Evolutionary conservation across 2,888 invertebrate genomes (phyloP), one percentile per base, ranked within the genome.

Genomic region (Byasa hedistus): DNA sequence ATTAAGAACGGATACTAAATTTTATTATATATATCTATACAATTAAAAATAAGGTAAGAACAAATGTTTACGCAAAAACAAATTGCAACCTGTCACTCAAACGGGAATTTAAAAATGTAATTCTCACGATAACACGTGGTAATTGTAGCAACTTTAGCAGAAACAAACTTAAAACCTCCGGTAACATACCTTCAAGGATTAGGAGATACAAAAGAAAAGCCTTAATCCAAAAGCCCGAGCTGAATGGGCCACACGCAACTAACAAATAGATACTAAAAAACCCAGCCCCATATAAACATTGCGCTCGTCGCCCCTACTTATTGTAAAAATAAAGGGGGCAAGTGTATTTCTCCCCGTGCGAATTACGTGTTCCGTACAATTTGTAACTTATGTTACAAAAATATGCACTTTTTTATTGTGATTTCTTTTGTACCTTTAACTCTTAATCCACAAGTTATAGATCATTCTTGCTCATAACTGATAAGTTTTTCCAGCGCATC

Each of bases 291-390:
- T 76, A 75, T 76, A 76, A 80, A 83, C 73, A 76, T 70, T 66
- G 71, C 74, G 69, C 67, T 71, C 72, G 72, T 80, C 83, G 86
- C 83, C 86, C 88, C 87, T 86, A 83, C 80, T 73, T 75, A 81
- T 77, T 75, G 44, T 55, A 55, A 55, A 61, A 27, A 32, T 44
- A 23, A 27, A n/a, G 32, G 32, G 10, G 60, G 44, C 51, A 59
- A 60, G 51, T 51, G 19, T n/a, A 51, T 60, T 60, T 51, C 2
- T 3, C 8, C n/a, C 44, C 22, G 24, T 10, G 5, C 3, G 24
- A 36, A 7, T 19, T 8, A 1, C 19, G 61, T 52, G 36, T 12
- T 23, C 61, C 54, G 61, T 54, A 61, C 8, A 8, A 12, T 23
- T 58, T 39, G 7, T 32, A 32, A 1, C 10, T 32, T 32, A n/a